phyloP scores from a whole-genome alignment of 2,113 vertebrate species.

The Phylloscopus trochilus region DNA sequence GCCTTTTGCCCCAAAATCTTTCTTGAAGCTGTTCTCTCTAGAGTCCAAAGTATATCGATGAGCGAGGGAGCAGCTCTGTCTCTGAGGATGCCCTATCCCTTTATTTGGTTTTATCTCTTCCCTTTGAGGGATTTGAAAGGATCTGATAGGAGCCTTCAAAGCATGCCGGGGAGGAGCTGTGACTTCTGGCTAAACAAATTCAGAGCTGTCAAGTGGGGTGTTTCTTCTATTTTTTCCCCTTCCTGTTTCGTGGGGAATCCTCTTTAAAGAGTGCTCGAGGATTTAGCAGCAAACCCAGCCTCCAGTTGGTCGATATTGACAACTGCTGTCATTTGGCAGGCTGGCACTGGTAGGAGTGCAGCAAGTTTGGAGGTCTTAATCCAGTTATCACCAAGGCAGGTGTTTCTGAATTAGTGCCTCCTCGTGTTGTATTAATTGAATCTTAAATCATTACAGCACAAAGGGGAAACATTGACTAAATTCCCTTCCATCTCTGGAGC shows the following conservation, averaged over 20 bases:
- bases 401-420: slow-evolving; percentile 20
- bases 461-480: slow-evolving; percentile 18
- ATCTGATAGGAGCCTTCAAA: slow-evolving; percentile 24
- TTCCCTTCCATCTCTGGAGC: slow-evolving; percentile 35
- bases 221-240: background rate
- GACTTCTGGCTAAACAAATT: slow-evolving; percentile 5
- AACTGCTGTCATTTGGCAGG: slow-evolving; percentile 27
- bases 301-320: background rate
- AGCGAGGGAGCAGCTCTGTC: background rate
- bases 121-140: background rate
- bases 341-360: background rate
- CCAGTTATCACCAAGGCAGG: slow-evolving; percentile 7
- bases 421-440: slow-evolving; percentile 1
- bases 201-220: background rate
- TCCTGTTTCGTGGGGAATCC: background rate
- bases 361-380: slow-evolving; percentile 34
- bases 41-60: background rate
- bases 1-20: background rate
- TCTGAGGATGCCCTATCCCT: background rate
- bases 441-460: slow-evolving; percentile 24
- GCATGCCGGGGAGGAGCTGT: background rate
- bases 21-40: accelerated
- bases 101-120: background rate
- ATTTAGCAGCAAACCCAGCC: background rate
- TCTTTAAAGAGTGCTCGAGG: background rate